These are phyloP conservation scores for Athalia rosae DNA, from an alignment of 2,888 invertebrate species.

Conservation along the genomic window DNA sequence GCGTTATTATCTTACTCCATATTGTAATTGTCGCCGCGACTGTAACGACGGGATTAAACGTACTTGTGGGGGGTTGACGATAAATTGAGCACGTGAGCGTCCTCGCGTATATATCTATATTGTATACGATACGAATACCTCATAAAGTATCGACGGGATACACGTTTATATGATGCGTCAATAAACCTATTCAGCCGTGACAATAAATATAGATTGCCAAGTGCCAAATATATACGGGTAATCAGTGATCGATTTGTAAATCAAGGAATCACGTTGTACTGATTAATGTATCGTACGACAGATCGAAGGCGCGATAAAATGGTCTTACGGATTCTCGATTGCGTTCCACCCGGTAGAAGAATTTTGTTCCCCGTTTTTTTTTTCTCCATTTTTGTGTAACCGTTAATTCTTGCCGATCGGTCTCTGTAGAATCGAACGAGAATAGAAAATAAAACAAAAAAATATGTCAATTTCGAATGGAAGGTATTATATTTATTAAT, in stretches of 20 bases:
- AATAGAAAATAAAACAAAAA: too few relatives aligned
- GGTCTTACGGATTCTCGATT: neutral
- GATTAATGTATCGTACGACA: slow-evolving; percentile 8
- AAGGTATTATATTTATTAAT: too few relatives aligned
- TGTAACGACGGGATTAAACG: neutral
- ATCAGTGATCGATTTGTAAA: slow-evolving; percentile 42
- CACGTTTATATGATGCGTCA: neutral
- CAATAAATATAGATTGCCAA: slow-evolving; percentile 35
- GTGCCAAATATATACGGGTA: slow-evolving; percentile 35
- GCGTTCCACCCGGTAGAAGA: too few relatives aligned
- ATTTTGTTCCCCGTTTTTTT: too few relatives aligned
- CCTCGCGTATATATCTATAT: too few relatives aligned
- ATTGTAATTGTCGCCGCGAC: neutral
- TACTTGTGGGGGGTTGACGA: neutral
- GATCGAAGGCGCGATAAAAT: neutral
- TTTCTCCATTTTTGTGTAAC: too few relatives aligned
- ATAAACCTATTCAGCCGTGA: neutral
- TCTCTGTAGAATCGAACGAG: too few relatives aligned
- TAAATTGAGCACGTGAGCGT: neutral
- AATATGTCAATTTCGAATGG: too few relatives aligned
- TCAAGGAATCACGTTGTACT: slow-evolving; percentile 12
- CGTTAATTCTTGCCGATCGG: too few relatives aligned
- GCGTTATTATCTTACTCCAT: neutral
- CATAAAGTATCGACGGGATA: neutral
- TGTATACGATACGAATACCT: too few relatives aligned